Base-by-base conservation (phyloP, 2,888 invertebrate genomes). In the Epistrophe eligans region DNA sequence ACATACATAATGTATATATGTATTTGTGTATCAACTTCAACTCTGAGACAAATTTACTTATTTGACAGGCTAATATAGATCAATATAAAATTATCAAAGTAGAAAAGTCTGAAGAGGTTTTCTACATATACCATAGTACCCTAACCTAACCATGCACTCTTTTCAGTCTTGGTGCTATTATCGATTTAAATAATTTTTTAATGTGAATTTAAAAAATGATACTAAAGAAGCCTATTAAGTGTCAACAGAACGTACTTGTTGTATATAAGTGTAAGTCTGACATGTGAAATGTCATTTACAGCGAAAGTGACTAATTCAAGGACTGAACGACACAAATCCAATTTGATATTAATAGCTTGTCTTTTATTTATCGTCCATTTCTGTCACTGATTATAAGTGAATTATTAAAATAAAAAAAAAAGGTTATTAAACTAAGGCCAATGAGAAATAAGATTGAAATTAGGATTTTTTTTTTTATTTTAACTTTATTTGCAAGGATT, bases 151-250 rank as follows among this genome's bases (percentile, higher is more conserved):
- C 6, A 6, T 24, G 2, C 28, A 28, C 62, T 62, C 40, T 43
- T 62, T 11, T 8, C 10, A 1, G 10, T 19, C 5, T 60, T 8
- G 9, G 35, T n/a, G 10, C 24, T 28, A 5, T 55, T 58, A 74
- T 73, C 50, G 67, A 38, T 45, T 80, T 43, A 15, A 66, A 67
- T 79, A 73, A 8, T 32, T 45, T 32, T 72, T 74, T 43, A 80
- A 70, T 74, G 32, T 60, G 50, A 60, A 70, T 38, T 58, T 48
- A 17, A 58, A 73, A 48, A 66, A 66, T 73, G 74, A 70, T 73
- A 19, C 38, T 24, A 0, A 70, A 62, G 79, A 79, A 73, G 66
- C 79, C 72, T 66, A 28, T 9, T 35, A 72, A 79, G 55, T 79
- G 79, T 55, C 72, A 38, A 28, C 55, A 35, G 13, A 70, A 11